These are phyloP conservation scores for Tetragnatha montana DNA, from an alignment of 2,888 invertebrate genomes.

Conservation along the genomic window DNA sequence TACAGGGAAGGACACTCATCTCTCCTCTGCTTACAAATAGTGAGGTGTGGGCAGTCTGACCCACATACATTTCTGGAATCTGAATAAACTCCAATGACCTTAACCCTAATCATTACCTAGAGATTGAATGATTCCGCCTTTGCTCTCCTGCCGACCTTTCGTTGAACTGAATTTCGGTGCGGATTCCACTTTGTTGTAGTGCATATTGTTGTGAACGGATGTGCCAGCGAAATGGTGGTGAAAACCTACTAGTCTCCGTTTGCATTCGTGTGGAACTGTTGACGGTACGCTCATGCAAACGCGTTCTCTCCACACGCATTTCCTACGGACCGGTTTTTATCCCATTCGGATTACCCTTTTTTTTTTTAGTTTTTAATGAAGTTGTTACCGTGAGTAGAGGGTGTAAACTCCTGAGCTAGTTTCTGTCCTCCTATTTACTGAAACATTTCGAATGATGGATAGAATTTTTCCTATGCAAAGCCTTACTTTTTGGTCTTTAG, in stretches of 20 bases:
- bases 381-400: background rate
- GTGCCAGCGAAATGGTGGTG: slow-evolving; percentile 4
- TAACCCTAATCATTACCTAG: slow-evolving; percentile 17
- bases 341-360: slow-evolving; percentile 21
- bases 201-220: slow-evolving; percentile 16
- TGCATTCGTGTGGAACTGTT: slow-evolving; percentile 42
- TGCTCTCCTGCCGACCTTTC: background rate
- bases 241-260: slow-evolving; percentile 15
- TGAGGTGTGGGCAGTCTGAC: slow-evolving; percentile 38
- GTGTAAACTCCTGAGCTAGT: too few species aligned
- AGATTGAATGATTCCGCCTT: slow-evolving; percentile 10
- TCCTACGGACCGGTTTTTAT: slow-evolving; percentile 53
- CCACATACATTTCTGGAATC: slow-evolving; percentile 24
- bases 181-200: slow-evolving; percentile 5
- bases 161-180: slow-evolving; percentile 4
- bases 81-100: slow-evolving; percentile 18
- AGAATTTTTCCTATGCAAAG: too few species aligned
- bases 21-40: background rate
- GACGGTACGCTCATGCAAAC: slow-evolving; percentile 16
- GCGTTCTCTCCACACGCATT: slow-evolving; percentile 41
- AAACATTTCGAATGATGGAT: too few species aligned
- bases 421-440: too few species aligned
- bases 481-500: too few species aligned
- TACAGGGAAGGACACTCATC: too few species aligned
- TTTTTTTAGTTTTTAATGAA: slow-evolving; percentile 34